A percentile compares a stretch with the other conserved stretches of the same genome.
phyloP scores from a whole-genome alignment of 2,888 invertebrate species.

The Glyphotaelius pellucidus region DNA sequence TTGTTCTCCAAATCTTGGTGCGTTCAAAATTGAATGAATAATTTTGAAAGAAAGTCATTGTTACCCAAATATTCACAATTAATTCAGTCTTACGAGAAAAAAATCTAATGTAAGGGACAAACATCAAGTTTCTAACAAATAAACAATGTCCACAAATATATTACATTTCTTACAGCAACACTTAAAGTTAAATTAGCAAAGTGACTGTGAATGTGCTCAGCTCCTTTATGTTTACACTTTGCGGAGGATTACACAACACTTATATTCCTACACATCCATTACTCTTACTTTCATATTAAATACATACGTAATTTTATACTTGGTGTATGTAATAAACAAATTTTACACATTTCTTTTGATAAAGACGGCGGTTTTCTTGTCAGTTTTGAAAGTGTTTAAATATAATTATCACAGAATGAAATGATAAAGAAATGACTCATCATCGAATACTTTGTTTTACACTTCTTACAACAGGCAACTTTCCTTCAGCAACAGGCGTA shows the following conservation, averaged over 20 bases:
- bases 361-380: slow-evolving; percentile 2
- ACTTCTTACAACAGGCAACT: neutral
- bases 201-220: slow-evolving; percentile 38
- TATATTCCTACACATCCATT: slow-evolving; percentile 31
- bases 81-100: slow-evolving; percentile 57
- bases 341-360: slow-evolving; percentile 20
- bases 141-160: slow-evolving; percentile 48
- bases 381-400: neutral
- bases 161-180: slow-evolving; percentile 44
- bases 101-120: slow-evolving; percentile 44
- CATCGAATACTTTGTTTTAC: neutral
- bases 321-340: slow-evolving; percentile 31
- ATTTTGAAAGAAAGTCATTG: slow-evolving; percentile 42
- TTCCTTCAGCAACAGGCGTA: neutral
- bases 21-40: slow-evolving; percentile 16
- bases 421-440: slow-evolving; percentile 33
- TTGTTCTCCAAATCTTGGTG: neutral
- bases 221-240: neutral
- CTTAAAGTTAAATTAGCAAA: slow-evolving; percentile 41
- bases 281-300: neutral
- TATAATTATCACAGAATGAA: slow-evolving; percentile 41
- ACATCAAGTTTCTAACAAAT: slow-evolving; percentile 44
- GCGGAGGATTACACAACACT: slow-evolving; percentile 35
- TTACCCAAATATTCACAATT: slow-evolving; percentile 48
- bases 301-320: slow-evolving; percentile 24